Evolutionary conservation across 1,140 invertebrate species (phyloP).

Genomic region (Pseudoatta argentina): DNA sequence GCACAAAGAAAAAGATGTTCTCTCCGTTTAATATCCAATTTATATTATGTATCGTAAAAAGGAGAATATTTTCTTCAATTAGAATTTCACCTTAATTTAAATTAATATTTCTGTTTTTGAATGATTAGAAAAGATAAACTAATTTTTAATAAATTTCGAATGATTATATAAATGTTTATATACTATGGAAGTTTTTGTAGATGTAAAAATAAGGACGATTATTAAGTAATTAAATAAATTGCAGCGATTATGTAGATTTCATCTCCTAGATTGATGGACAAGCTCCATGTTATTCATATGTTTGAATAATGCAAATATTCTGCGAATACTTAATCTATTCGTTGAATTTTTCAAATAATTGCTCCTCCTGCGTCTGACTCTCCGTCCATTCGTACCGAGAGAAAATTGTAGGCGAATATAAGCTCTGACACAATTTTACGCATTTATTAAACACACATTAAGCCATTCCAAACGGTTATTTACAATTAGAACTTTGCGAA

Average conservation of each 20-base stretch:
- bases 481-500: neutral
- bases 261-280: neutral
- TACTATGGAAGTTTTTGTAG: neutral
- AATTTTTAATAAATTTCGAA: no score
- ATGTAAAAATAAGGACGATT: neutral
- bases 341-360: neutral
- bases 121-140: neutral
- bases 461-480: neutral
- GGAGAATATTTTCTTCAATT: neutral
- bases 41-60: neutral
- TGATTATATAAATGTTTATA: neutral
- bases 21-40: neutral
- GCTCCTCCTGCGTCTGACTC: neutral
- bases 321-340: neutral
- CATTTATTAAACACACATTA: neutral
- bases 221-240: neutral
- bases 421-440: neutral
- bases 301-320: neutral
- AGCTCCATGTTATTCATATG: neutral
- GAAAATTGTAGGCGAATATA: neutral
- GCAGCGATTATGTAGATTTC: neutral
- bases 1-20: neutral
- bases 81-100: neutral
- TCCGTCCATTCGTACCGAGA: conserved; percentile 14
- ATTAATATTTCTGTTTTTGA: neutral